Percentiles rank a stretch among this genome's conserved stretches.
Conservation (phyloP, 2,888 invertebrate species). For the Caradrina clavipalpis region DNA sequence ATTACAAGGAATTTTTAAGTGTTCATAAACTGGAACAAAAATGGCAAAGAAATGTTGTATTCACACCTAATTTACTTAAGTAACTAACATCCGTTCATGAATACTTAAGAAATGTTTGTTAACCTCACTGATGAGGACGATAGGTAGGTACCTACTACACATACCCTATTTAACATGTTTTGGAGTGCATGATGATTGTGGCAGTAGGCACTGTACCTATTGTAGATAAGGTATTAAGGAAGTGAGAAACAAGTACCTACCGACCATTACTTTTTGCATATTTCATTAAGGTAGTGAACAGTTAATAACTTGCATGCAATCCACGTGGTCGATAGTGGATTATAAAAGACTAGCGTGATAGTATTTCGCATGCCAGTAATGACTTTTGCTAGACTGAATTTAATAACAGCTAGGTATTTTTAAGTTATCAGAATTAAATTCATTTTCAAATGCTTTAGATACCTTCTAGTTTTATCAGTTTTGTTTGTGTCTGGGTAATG, state of each 20-base stretch:
- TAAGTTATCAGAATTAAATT: constrained; percentile 45
- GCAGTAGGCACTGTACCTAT: too few relatives aligned
- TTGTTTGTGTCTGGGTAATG: constrained; percentile 33
- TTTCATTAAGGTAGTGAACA: background rate
- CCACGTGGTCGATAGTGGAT: constrained; percentile 37
- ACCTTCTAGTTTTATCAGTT: constrained; percentile 27
- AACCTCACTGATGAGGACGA: background rate
- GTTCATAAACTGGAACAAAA: constrained; percentile 27
- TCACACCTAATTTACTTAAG: constrained; percentile 29
- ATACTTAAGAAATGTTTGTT: constrained; percentile 13
- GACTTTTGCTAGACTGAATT: constrained; percentile 59
- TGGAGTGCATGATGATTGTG: constrained; percentile 9
- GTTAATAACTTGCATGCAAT: constrained; percentile 38
- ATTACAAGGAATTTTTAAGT: constrained; percentile 22
- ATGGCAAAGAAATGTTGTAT: constrained; percentile 14
- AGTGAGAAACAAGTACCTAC: too few relatives aligned
- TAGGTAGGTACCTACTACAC: background rate
- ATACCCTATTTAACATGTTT: background rate
- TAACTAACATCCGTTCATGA: constrained; percentile 22
- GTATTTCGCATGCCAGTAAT: constrained; percentile 69
- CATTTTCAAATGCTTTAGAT: constrained; percentile 37
- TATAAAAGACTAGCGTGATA: constrained; percentile 64
- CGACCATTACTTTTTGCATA: too few relatives aligned
- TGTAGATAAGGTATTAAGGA: too few relatives aligned
- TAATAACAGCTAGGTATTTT: constrained; percentile 39